Base-by-base conservation (phyloP, 2,113 vertebrate genomes). In the Bambusicola thoracicus region DNA sequence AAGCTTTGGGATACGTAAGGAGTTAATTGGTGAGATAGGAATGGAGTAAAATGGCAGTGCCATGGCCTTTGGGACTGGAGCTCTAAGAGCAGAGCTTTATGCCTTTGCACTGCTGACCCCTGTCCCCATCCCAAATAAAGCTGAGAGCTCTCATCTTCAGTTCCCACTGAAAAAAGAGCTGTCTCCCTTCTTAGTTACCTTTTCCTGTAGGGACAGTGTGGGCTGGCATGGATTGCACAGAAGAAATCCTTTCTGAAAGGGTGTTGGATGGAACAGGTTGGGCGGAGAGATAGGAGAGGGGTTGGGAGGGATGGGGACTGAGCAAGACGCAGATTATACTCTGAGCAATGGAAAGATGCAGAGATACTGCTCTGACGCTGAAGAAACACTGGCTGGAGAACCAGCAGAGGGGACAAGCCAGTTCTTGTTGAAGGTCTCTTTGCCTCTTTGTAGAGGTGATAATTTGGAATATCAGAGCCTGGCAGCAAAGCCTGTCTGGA, bases 371-470 rank as follows among this genome's bases (percentile, higher is more conserved):
- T 80, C 72, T 78, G 73, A 67, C 34, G 9, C 0, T 65, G 68
- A 72, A 72, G 68, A 78, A 89, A 38, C 62, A 48, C 68, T 91
- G 85, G 79, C 75, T 91, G 87, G 55, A 86, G 68, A 92, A 8
- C 18, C 65, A 83, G 81, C n/a, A 48, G 61, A 90, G 21, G 48
- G 87, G 65, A 78, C 38, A 67, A 85, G 87, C 49, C 94, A 95
- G 69, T 19, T 58, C 56, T 94, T 53, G 40, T 58, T 83, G 93
- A 90, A 93, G 80, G 53, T 91, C 82, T 91, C 65, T 88, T 72
- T 90, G 58, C 87, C 82, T 97, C 95, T 93, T 93, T 94, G 92
- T 40, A 48, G 69, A 68, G 53, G 43, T 91, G 95, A 94, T 77
- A 85, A 96, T 92, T 92, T 93, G 87, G 30, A 65, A 81, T 32